These are phyloP conservation scores for Drosophila buzzatii DNA, from an alignment of 2,888 invertebrate genomes.

Conservation along the genomic window DNA sequence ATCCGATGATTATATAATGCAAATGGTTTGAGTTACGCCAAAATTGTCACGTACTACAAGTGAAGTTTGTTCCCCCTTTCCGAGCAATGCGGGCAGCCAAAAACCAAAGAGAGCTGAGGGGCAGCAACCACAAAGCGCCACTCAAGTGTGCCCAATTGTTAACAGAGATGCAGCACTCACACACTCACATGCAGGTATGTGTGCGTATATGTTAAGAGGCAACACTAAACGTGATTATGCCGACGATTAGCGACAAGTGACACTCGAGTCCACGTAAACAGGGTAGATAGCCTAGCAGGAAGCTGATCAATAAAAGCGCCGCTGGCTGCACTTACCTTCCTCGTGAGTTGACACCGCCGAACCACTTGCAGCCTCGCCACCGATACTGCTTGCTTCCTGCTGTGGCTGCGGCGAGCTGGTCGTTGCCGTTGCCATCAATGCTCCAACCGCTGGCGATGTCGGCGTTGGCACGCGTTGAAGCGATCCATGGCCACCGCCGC, in stretches of 20 bases:
- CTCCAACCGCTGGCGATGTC: conserved; percentile 37
- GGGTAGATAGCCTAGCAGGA: conserved; percentile 24
- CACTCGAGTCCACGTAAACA: conserved; percentile 51
- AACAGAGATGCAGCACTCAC: conserved; percentile 15
- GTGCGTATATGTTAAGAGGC: conserved; percentile 49
- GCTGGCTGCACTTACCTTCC: conserved; percentile 64
- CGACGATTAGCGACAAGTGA: conserved; percentile 78
- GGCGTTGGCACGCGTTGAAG: conserved; percentile 77
- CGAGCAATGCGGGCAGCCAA: conserved; percentile 44
- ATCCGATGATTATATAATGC: conserved; percentile 35
- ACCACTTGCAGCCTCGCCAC: conserved; percentile 47
- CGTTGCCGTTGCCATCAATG: conserved; percentile 38
- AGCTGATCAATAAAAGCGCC: conserved; percentile 29
- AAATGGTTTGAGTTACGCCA: conserved; percentile 52
- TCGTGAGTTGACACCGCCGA: conserved; percentile 41
- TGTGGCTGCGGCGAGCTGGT: conserved; percentile 54
- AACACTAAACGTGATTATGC: conserved; percentile 74
- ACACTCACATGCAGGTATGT: neutral
- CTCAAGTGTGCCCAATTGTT: conserved; percentile 49
- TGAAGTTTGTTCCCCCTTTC: conserved; percentile 14
- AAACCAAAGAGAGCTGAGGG: conserved; percentile 27
- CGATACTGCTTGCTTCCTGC: conserved; percentile 59
- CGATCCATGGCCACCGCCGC: conserved; percentile 86
- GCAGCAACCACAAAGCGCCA: conserved; percentile 51
- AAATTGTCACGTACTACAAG: conserved; percentile 77